A percentile compares a stretch with the other conserved stretches of the same genome.
phyloP scores from a whole-genome alignment of 53 echinoderm and acorn worm species.

The Luidia sarsii region DNA sequence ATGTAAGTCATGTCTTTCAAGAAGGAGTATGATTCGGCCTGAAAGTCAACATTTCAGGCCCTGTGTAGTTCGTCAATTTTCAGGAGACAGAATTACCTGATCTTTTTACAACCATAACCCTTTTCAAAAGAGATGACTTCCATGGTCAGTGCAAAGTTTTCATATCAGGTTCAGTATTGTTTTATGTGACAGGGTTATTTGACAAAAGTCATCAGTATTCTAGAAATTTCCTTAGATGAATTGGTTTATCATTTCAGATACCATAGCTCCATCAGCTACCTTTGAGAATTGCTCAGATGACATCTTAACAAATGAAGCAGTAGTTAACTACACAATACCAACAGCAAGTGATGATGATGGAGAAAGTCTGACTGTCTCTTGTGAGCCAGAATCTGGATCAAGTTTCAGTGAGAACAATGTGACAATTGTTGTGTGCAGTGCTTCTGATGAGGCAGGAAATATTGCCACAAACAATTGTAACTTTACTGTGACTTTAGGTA shows the following conservation, averaged over 20 bases:
- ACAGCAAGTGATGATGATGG: conserved; percentile 6
- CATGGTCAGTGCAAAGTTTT: too few relatives aligned
- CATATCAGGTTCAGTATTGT: too few relatives aligned
- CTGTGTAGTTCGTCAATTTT: too few relatives aligned
- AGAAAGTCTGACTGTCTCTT: not conserved
- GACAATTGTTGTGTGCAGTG: conserved; percentile 5
- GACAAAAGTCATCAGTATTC: too few relatives aligned
- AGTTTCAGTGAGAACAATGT: not conserved
- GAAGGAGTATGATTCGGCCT: too few relatives aligned
- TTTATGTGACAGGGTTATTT: too few relatives aligned
- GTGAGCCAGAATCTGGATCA: conserved; percentile 20
- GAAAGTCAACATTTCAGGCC: too few relatives aligned
- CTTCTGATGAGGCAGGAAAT: conserved; percentile 15
- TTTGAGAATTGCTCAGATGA: not conserved
- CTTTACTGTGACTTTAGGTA: conserved; percentile 30
- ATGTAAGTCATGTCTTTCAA: too few relatives aligned
- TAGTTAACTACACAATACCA: conserved; percentile 12
- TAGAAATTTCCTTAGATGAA: too few relatives aligned
- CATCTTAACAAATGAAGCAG: not conserved
- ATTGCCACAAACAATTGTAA: not conserved
- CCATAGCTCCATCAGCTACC: conserved; percentile 13
- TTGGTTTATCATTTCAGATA: conserved; percentile 16
- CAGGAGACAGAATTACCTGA: too few relatives aligned
- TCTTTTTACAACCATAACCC: too few relatives aligned
- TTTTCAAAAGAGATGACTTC: too few relatives aligned